Conservation (phyloP, 2,888 invertebrate species). For the Nipponacmea schrenckii region DNA sequence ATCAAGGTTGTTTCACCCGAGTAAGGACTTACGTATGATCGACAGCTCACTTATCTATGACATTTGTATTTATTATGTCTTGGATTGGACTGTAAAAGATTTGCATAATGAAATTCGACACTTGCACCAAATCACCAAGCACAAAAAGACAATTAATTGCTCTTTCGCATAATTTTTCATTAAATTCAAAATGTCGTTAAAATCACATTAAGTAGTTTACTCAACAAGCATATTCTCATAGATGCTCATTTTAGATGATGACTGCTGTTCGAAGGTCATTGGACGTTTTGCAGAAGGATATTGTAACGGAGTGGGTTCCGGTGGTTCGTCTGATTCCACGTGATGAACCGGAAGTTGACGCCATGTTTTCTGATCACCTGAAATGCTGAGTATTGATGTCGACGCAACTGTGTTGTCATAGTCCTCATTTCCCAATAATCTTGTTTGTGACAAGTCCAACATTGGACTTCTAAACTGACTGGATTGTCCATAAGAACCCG, state of each 20-base stretch:
- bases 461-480: slow-evolving; percentile 11
- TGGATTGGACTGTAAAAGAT: no score
- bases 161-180: no score
- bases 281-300: slow-evolving; percentile 56
- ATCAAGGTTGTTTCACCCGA: no score
- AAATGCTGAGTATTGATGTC: slow-evolving; percentile 39
- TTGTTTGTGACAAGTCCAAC: slow-evolving; percentile 13
- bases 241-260: slow-evolving; percentile 58
- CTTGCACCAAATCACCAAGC: no score
- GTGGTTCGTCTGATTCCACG: slow-evolving; percentile 25
- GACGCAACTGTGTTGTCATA: slow-evolving; percentile 52
- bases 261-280: slow-evolving; percentile 58
- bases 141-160: no score
- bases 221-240: slow-evolving; percentile 53
- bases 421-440: slow-evolving; percentile 41
- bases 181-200: no score
- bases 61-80: no score
- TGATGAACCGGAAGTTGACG: slow-evolving; percentile 1
- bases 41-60: no score
- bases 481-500: slow-evolving; percentile 27
- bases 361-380: not conserved
- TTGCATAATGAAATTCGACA: no score
- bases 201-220: no score
- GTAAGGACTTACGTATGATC: no score
- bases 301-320: slow-evolving; percentile 49